Evolutionary conservation across 2,797 vertebrate species (phyloP).

Genomic region (Arnoldichthys spilopterus): DNA sequence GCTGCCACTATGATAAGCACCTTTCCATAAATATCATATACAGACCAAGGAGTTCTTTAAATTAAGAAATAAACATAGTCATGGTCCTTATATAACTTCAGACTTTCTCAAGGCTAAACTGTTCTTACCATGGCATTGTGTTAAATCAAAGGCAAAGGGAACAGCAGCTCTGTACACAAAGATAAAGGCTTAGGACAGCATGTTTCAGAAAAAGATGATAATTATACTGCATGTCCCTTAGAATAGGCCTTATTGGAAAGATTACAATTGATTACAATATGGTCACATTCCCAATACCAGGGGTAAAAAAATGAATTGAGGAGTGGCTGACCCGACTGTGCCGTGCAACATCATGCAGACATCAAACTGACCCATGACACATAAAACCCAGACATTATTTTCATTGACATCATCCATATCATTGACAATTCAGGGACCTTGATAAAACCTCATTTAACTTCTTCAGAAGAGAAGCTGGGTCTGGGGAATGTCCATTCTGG

Average conservation of each 20-base stretch:
- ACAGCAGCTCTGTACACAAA: not conserved
- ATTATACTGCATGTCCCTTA: constrained; percentile 18
- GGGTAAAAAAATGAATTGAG: constrained; percentile 37
- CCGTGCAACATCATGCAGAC: not conserved
- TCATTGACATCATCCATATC: not conserved
- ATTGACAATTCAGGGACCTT: not conserved
- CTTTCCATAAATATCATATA: constrained; percentile 7
- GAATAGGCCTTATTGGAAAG: constrained; percentile 30
- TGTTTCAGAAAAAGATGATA: constrained; percentile 11
- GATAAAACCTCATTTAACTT: not conserved
- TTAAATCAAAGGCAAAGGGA: not conserved
- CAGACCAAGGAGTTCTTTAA: not conserved
- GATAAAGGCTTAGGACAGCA: constrained; percentile 9
- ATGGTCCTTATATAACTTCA: not conserved
- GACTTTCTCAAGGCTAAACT: not conserved
- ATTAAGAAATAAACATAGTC: not conserved
- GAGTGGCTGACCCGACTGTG: constrained; percentile 37
- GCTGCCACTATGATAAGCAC: constrained; percentile 8
- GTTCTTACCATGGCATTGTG: not conserved
- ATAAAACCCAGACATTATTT: not conserved
- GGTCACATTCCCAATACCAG: constrained; percentile 26
- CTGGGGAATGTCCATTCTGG: no score
- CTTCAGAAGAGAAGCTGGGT: not conserved
- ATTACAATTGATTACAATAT: constrained; percentile 14
- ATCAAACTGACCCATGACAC: constrained; percentile 12